Evolutionary conservation across 2,797 vertebrate genomes (phyloP).

Genomic region (Myotis myotis): DNA sequence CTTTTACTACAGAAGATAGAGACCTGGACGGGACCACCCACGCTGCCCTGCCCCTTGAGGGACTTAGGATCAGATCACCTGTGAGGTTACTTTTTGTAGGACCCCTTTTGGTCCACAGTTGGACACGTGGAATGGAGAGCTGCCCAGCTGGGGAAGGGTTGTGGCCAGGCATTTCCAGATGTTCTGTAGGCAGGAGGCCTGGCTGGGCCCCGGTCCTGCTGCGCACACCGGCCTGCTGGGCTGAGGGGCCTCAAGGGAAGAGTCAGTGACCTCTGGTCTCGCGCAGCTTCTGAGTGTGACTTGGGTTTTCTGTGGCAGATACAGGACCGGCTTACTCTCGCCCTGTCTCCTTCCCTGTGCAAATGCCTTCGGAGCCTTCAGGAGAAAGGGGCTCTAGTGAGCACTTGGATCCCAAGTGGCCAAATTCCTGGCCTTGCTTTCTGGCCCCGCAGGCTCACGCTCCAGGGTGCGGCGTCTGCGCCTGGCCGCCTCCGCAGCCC

Average conservation of each 20-base stretch:
- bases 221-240: neutral
- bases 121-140: fast-evolving
- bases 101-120: neutral
- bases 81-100: neutral
- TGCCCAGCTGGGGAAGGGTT: fast-evolving
- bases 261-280: neutral
- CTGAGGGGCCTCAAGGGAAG: neutral
- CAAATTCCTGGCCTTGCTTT: neutral
- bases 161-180: neutral
- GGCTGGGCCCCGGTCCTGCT: neutral
- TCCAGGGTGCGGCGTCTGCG: too few relatives aligned
- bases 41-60: neutral
- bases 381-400: neutral
- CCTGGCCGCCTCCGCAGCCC: neutral
- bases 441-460: neutral
- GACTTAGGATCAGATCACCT: fast-evolving
- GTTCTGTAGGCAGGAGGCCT: fast-evolving
- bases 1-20: fast-evolving
- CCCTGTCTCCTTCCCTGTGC: neutral
- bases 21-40: neutral
- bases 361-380: neutral
- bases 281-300: neutral
- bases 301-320: neutral
- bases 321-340: neutral
- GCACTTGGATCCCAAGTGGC: neutral